Conservation (phyloP, 2,797 vertebrate genomes). For the Poeciliopsis infans region DNA sequence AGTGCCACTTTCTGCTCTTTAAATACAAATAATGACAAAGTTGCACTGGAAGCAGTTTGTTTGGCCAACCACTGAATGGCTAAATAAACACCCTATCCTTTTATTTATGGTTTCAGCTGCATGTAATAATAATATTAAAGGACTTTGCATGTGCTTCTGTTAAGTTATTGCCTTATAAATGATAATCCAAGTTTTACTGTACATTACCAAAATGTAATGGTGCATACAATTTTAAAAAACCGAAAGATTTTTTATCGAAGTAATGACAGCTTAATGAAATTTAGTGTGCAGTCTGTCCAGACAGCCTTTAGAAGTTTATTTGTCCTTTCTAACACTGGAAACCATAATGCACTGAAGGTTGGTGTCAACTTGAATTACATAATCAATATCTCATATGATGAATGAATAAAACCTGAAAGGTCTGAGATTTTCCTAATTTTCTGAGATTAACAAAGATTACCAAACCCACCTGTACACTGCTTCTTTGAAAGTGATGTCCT, state of each 20-base stretch:
- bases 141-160: slow-evolving; percentile 65
- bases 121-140: slow-evolving; percentile 48
- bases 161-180: slow-evolving; percentile 40
- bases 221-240: not conserved
- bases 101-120: slow-evolving; percentile 59
- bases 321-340: not conserved
- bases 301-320: not conserved
- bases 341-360: not conserved
- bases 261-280: not conserved
- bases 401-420: not conserved
- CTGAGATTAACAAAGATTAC: slow-evolving; percentile 11
- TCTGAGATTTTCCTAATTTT: slow-evolving; percentile 2
- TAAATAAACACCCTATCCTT: slow-evolving; percentile 34
- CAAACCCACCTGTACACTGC: not conserved
- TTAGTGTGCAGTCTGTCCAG: not conserved
- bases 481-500: not conserved
- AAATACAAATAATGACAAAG: not conserved
- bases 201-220: slow-evolving; percentile 2
- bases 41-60: slow-evolving; percentile 60
- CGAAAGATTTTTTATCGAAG: not conserved
- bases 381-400: slow-evolving; percentile 8
- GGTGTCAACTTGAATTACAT: not conserved
- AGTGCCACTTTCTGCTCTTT: slow-evolving; percentile 26
- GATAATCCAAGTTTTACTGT: slow-evolving; percentile 13
- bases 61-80: slow-evolving; percentile 49